Base-by-base conservation (phyloP, 2,888 invertebrate genomes). In the Charanyca ferruginea region DNA sequence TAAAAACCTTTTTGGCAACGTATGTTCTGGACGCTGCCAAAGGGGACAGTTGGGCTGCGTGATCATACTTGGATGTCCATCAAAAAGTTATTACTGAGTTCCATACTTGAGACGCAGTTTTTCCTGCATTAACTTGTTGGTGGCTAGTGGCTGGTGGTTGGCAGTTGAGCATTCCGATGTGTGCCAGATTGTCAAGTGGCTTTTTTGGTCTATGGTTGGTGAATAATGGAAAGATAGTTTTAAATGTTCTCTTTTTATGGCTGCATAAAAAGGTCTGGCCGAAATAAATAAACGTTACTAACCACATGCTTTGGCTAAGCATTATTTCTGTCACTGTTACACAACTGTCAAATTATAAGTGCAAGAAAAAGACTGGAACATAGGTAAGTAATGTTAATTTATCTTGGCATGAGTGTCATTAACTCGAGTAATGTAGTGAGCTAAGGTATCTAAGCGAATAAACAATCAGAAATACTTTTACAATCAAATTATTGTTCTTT, bases 41-140 rank as follows among this genome's bases (percentile, higher is more conserved):
- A 72, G 80, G 69, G 84, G 76, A 79, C 83, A 80, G 80, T 80
- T 69, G 66, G 68, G 81, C 62, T 53, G 52, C 73, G 80, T 75
- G 79, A 88, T 87, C 80, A 87, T 83, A 81, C 80, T 79, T 81
- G 83, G 73, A 83, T 83, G 87, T 89, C 84, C 85, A 87, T 88
- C 85, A 87, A 83, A 84, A 85, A 80, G 76, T 85, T 80, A 78
- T 81, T 77, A 80, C 63, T 5, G 61, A 73, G 52, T 69, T 72
- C 62, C 60, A 60, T 68, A 61, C 60, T 81, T 79, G 52, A 82
- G 68, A 58, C 61, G 64, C 64, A 52, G 81, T 80, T 80, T 77
- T 80, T 74, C 69, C 64, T 70, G 73, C 70, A 77, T 75, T 78
- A 76, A 75, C 80, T 76, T 76, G 66, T 79, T 76, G 68, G 57